Conservation (phyloP, 2,888 invertebrate species). For the Junonia oenone region DNA sequence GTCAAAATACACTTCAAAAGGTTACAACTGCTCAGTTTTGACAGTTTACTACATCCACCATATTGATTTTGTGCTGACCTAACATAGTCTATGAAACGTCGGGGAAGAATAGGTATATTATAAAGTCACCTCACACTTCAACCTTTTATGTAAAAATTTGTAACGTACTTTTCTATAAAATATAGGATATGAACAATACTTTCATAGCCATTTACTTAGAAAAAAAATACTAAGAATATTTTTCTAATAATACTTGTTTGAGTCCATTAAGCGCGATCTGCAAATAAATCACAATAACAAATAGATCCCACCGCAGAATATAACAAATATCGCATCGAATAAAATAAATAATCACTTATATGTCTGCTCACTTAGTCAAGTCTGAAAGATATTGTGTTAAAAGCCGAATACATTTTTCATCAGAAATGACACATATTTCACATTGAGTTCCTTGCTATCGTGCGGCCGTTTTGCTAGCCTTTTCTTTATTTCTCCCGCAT, state of each 20-base stretch:
- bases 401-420: slow-evolving; percentile 55
- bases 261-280: background rate
- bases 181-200: too few species aligned
- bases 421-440: slow-evolving; percentile 66
- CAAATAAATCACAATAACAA: background rate
- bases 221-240: background rate
- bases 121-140: too few species aligned
- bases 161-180: too few species aligned
- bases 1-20: too few species aligned
- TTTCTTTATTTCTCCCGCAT: slow-evolving; percentile 53
- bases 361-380: background rate
- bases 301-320: background rate
- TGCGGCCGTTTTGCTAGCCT: slow-evolving; percentile 54
- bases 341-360: background rate
- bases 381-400: slow-evolving; percentile 33
- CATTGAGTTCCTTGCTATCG: slow-evolving; percentile 63
- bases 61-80: too few species aligned
- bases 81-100: too few species aligned
- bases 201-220: background rate
- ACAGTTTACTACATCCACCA: too few species aligned
- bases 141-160: too few species aligned
- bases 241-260: background rate
- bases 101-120: too few species aligned
- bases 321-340: background rate
- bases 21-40: too few species aligned